Evolutionary conservation across 2,113 vertebrate species (phyloP), one percentile per base, ranked within the genome.

Genomic region (Lagopus leucura): DNA sequence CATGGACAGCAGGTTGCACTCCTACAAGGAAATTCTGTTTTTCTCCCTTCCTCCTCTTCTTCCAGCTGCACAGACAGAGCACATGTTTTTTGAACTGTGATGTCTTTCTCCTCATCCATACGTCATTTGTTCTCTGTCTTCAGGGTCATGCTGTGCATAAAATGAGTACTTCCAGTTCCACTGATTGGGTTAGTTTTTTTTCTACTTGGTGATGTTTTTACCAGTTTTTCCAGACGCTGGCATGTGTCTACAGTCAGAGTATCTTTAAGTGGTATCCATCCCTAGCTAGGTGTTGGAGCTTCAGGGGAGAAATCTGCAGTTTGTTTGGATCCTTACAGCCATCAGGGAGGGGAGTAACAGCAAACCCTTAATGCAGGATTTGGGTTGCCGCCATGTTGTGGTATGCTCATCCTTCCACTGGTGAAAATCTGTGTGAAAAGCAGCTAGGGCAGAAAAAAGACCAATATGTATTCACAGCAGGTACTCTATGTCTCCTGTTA

Each of bases 361-460:
- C 82, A 82, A 70, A n/a, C 67, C 60, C 70, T 54, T 54, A 54
- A 79, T 2, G 21, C 81, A 82, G 43, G 66, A 28, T 74, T 79
- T 55, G 72, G 88, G 76, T 82, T 86, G 84, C 85, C 84, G 70
- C 78, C 40, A 63, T 36, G 75, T 70, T 3, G 2, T 55, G 78
- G 63, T 25, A 0, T 7, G 14, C 4, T 5, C 57, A 55, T 91
- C 85, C 72, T 95, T 50, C 72, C 40, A 30, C 86, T 91, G 91
- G 70, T 91, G 86, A 79, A 93, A 93, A 90, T 34, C 36, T 89
- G 79, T 89, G 7, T n/a, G 77, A 82, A 93, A 91, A 77, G 90
- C 95, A 86, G 93, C 88, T 90, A 92, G 67, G 88, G 89, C 70
- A 96, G 82, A 83, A 93, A 89, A 78, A 77, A 74, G 65, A 40